Evolutionary conservation across 2,888 invertebrate species (phyloP), one percentile per base, ranked within the genome.

Genomic region (Antheraea yamamai): DNA sequence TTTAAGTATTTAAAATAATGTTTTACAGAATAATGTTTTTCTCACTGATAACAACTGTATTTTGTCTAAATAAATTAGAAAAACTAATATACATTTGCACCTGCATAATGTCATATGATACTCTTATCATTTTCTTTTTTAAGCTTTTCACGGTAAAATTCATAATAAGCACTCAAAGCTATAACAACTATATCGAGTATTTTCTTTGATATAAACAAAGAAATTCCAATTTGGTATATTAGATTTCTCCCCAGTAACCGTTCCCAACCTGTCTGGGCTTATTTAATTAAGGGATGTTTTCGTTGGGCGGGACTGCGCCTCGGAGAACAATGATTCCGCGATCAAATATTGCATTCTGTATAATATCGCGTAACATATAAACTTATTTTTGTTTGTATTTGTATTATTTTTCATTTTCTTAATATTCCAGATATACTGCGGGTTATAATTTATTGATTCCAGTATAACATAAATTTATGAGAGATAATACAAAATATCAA

Each of bases 211-310:
- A 86, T 82, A 87, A 87, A 87, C 85, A 88, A 88, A 84, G 82
- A 80, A 87, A 89, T 88, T 87, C 84, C 85, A 84, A 85, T 87
- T 85, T 80, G 81, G 83, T 85, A 84, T 90, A 90, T 91, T 89
- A 90, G 88, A 91, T 89, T 89, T 85, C 81, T 80, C 58, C 81
- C 75, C 75, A 73, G 83, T 81, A 82, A 80, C 80, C 81, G 83
- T 58, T 84, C 83, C 83, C 86, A 87, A 91, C 90, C 90, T 90
- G 89, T 87, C 88, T 78, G 81, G 77, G 83, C 82, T 88, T 85
- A 90, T 91, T 91, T 91, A 91, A 91, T 91, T 91, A 91, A 90
- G 88, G 86, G 83, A 87, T 89, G 89, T 90, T 91, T 89, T 88
- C 85, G 86, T 81, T 76, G 81, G 82, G 81, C 80, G 81, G 79